These are phyloP conservation scores for Philhelius pedissequus DNA, from an alignment of 2,888 invertebrate species.

Conservation along the genomic window DNA sequence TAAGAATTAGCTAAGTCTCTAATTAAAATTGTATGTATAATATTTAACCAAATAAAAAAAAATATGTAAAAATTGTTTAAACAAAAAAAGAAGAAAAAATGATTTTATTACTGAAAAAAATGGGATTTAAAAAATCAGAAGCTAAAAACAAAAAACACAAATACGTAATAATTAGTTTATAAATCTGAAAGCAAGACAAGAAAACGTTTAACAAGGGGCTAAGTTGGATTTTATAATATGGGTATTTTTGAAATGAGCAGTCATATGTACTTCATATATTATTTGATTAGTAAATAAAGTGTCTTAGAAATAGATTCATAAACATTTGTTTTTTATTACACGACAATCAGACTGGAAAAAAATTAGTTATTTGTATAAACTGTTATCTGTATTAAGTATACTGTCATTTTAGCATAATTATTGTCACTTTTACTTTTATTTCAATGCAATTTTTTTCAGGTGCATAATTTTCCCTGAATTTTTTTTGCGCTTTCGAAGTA, in stretches of 20 bases:
- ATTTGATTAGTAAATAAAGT: not conserved
- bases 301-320: not conserved
- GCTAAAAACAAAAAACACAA: not conserved
- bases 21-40: slow-evolving; percentile 41
- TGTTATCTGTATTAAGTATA: too few relatives aligned
- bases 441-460: too few relatives aligned
- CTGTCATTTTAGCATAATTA: too few relatives aligned
- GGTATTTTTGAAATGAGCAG: not conserved
- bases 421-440: too few relatives aligned
- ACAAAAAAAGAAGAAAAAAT: slow-evolving; percentile 12
- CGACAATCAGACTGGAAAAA: too few relatives aligned
- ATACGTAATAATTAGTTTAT: not conserved
- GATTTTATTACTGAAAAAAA: slow-evolving; percentile 49
- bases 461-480: too few relatives aligned
- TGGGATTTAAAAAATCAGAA: not conserved
- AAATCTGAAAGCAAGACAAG: not conserved
- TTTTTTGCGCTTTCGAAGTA: too few relatives aligned
- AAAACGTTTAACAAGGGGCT: not conserved
- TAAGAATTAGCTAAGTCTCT: slow-evolving; percentile 38
- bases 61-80: slow-evolving; percentile 40
- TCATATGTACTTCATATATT: not conserved
- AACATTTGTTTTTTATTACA: not conserved
- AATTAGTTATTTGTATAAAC: too few relatives aligned
- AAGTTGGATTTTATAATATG: not conserved
- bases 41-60: slow-evolving; percentile 33